Percentiles rank a stretch among this genome's conserved stretches.
Evolutionary conservation across 2,113 vertebrate genomes (phyloP).

Genomic region (Trachemys scripta): DNA sequence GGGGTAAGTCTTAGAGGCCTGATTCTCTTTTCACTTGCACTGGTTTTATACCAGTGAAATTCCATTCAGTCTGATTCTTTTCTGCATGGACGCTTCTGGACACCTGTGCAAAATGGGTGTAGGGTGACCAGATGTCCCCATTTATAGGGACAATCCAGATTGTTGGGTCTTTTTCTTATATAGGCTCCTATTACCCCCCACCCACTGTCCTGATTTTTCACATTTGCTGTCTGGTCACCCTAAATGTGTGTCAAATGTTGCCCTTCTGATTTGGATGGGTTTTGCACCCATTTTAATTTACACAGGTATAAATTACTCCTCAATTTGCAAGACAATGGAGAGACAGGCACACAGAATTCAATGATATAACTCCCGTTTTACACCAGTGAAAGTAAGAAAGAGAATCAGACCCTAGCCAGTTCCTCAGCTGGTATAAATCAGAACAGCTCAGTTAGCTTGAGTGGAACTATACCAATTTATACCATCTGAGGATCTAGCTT

Average conservation of each 20-base stretch:
- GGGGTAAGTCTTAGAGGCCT: neutral
- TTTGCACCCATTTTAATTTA: neutral
- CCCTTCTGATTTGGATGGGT: neutral
- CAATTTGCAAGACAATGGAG: neutral
- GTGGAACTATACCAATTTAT: neutral
- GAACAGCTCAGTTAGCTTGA: neutral
- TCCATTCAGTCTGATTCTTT: neutral
- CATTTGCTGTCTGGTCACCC: neutral
- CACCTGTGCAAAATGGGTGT: neutral
- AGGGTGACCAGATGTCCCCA: too few relatives aligned
- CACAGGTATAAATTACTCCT: neutral
- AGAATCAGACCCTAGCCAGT: neutral
- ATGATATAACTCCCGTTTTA: neutral
- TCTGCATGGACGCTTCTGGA: neutral
- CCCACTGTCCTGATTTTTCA: too few relatives aligned
- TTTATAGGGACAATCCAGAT: too few relatives aligned
- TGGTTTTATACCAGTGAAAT: neutral
- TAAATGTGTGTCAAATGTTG: neutral
- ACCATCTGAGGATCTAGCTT: constrained; percentile 4
- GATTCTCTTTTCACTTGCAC: neutral
- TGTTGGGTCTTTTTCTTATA: too few relatives aligned
- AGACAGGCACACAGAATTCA: neutral
- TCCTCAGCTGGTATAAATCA: neutral
- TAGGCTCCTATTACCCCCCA: too few relatives aligned
- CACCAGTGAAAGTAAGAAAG: neutral